Evolutionary conservation across 2,113 vertebrate species (phyloP).

Genomic region (Gavialis gangeticus): DNA sequence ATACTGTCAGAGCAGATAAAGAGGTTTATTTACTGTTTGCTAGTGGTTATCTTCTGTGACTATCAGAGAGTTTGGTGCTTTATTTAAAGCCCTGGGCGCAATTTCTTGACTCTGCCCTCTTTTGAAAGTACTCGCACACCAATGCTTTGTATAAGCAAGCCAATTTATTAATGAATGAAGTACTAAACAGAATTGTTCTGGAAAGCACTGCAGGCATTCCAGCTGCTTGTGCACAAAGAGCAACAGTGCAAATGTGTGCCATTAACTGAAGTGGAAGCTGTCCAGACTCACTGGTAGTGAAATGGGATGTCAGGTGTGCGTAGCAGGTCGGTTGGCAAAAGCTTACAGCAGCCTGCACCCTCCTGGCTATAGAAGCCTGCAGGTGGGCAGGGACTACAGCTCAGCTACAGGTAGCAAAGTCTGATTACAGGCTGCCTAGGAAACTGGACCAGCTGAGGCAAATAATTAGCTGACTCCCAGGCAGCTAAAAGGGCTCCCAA

Average conservation of each 20-base stretch:
- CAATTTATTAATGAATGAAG: slow-evolving; percentile 33
- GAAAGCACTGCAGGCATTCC: background rate
- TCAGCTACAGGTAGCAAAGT: too few relatives aligned
- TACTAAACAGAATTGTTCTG: background rate
- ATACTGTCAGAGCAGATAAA: background rate
- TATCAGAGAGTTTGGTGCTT: background rate
- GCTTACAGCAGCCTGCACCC: too few relatives aligned
- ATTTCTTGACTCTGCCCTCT: background rate
- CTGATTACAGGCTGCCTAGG: too few relatives aligned
- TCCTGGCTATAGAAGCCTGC: too few relatives aligned
- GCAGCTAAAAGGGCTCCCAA: too few relatives aligned
- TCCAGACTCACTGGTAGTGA: background rate
- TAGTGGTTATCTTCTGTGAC: background rate
- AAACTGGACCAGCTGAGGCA: too few relatives aligned
- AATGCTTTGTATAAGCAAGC: background rate
- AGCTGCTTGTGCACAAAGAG: background rate
- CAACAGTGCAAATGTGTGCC: background rate
- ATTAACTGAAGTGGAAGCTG: background rate
- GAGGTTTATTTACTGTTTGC: background rate
- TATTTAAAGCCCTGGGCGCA: background rate
- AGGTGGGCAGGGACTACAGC: too few relatives aligned
- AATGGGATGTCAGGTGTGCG: background rate
- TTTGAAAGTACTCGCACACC: slow-evolving; percentile 8
- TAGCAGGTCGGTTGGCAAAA: too few relatives aligned
- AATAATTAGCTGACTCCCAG: too few relatives aligned